Evolutionary conservation across 2,888 invertebrate genomes (phyloP).

Genomic region (Litoditis marina): DNA sequence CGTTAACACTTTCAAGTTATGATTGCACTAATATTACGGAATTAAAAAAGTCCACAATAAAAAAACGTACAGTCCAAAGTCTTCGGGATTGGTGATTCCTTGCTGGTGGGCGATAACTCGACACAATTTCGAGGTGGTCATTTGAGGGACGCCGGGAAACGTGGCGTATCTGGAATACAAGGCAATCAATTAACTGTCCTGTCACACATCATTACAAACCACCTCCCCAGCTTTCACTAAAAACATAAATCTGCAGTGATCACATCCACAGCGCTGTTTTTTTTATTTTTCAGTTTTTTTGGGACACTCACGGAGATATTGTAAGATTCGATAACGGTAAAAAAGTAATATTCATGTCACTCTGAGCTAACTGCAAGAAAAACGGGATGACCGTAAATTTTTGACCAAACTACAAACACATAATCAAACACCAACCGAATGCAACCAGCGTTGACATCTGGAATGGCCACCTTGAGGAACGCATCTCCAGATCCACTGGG

Average conservation of each 20-base stretch:
- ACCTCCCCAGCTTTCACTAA: too few species aligned
- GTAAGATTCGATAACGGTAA: too few species aligned
- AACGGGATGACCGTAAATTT: too few species aligned
- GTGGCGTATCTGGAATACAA: conserved; percentile 68
- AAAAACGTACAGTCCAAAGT: conserved; percentile 79
- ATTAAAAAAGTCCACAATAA: neutral
- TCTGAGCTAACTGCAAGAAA: too few species aligned
- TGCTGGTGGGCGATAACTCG: conserved; percentile 86
- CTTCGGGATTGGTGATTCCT: conserved; percentile 90
- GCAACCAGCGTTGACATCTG: conserved; percentile 87
- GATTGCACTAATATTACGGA: neutral
- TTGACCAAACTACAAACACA: too few species aligned
- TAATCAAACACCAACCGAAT: conserved; percentile 71
- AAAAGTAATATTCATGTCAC: too few species aligned
- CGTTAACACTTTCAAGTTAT: neutral
- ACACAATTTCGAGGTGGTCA: conserved; percentile 86
- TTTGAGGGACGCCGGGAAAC: conserved; percentile 86
- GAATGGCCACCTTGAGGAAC: conserved; percentile 79
- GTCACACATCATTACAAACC: too few species aligned
- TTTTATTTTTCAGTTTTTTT: too few species aligned
- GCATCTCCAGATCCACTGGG: conserved; percentile 24
- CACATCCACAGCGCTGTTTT: too few species aligned
- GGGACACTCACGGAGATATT: too few species aligned
- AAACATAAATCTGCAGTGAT: too few species aligned
- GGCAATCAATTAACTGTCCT: too few species aligned